Evolutionary conservation across 2,113 vertebrate genomes (phyloP), one percentile per base, ranked within the genome.

Genomic region (Esox niger): DNA sequence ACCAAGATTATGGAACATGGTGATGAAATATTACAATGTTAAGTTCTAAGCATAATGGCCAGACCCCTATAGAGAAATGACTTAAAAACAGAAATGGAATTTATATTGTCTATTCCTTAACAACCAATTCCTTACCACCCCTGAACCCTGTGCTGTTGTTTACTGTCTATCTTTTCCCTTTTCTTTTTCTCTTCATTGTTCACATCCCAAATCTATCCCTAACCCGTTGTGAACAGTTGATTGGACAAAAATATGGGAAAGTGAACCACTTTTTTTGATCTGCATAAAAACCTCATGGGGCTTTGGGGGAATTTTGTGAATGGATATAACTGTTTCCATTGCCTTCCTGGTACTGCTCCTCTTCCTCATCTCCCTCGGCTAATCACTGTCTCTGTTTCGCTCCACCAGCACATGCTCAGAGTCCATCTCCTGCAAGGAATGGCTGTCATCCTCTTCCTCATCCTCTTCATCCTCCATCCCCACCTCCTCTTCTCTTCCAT

Each of bases 371-470:
- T 30, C 21, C 20, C 25, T 15, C 17, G 11, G 73, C 82, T 86
- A 92, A 69, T 92, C 88, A 79, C 91, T 97, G 82, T 95, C 93
- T 87, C 93, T 95, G 76, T 95, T 86, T 89, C 79, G 79, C 70
- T 98, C 92, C 79, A 88, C 91, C 82, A 92, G 83, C 60, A 93
- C 91, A 1, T 91, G 86, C 0, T 94, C 93, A 0, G 88, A 87
- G 83, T 94, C 95, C 63, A 91, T 91, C 84, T 96, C 93, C 82
- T 94, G 89, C 83, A 95, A 88, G 0, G 86, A 88, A 0, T 94
- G 91, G 80, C 90, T 94, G 79, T 94, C 94, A 46, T 93, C 93
- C 56, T 96, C 95, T 21, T 78, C 87, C 23, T 76, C 88, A 0
- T 87, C 84, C 1, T 76, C 76, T 31, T 61, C 72, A 59, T 78